Percentiles rank a stretch among this genome's conserved stretches.
These are phyloP conservation scores for Tolmerus cingulatus DNA, from an alignment of 2,888 invertebrate genomes.

Conservation along the genomic window DNA sequence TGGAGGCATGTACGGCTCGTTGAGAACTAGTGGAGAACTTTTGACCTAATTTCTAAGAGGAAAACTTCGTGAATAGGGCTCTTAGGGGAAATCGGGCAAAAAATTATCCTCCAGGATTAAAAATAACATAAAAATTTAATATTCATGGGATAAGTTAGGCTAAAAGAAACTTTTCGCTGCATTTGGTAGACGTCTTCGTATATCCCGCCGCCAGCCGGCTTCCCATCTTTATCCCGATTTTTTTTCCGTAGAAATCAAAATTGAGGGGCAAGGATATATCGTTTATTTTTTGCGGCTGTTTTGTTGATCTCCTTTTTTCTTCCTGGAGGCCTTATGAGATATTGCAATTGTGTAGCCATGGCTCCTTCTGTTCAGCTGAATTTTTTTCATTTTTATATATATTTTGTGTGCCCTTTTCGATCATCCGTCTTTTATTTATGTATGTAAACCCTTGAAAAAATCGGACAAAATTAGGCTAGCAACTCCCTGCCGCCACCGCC, in stretches of 20 bases:
- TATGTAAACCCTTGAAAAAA: slow-evolving; percentile 20
- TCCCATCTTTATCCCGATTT: background rate
- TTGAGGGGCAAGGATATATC: background rate
- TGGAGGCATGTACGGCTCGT: background rate
- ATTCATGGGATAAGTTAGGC: background rate
- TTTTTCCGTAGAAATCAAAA: background rate
- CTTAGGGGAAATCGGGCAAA: background rate
- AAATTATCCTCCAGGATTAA: background rate
- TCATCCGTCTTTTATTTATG: slow-evolving; percentile 12
- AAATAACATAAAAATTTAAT: background rate
- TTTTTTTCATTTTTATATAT: background rate
- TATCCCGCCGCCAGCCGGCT: background rate
- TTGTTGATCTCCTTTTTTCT: background rate
- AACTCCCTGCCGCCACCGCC: background rate
- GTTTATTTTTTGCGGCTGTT: background rate
- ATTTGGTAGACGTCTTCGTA: background rate
- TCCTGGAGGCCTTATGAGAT: background rate
- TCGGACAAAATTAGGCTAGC: background rate
- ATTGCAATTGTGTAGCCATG: background rate
- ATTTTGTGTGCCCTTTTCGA: background rate
- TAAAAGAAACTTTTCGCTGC: background rate
- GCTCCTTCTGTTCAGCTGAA: background rate
- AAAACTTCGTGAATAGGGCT: background rate
- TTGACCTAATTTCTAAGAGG: background rate
- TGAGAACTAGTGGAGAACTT: background rate